Base-by-base conservation (phyloP, 2,888 invertebrate species). In the Pomacea canaliculata region DNA sequence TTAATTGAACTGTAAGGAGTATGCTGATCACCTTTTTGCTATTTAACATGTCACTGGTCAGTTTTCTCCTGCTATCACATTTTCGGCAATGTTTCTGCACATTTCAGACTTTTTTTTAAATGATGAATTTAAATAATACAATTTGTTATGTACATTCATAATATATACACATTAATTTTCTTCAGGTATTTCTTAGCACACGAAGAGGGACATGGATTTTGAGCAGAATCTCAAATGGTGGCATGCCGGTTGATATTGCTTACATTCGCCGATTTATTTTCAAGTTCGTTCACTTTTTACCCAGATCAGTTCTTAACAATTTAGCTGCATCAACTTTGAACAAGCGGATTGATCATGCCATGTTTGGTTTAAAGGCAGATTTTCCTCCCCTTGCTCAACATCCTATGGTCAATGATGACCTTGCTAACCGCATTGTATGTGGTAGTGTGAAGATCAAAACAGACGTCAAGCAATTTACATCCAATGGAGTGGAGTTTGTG, bases 181-280 rank as follows among this genome's bases (percentile, higher is more conserved):
- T 56, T 56, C 51, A 91, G 91, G 90, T 91, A 0, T 91, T 88
- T 59, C 83, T 91, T 23, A 91, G 91, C 70, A 92, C 92, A 0
- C 83, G 92, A 16, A 81, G 90, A n/a, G 92, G 92, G 46, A 82
- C 91, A 5, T 92, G 92, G 92, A 85, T 92, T 7, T 83, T 90
- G 69, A 90, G 91, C 79, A 81, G 91, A 23, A 85, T 91, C 16
- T 78, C 68, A 7, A 81, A 83, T 18, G 70, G 83, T 27, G 90
- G 90, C 0, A 60, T 80, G 5, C 90, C 90, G 0, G 16, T 83
- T 7, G 90, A 90, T 76, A 83, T 89, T 84, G 46, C 76, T 7
- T 19, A 60, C 13, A 67, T 76, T 4, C 81, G 76, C 12, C 70
- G 87, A n/a, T 71, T 78, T 18, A 37, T 59, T 0, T 18, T 63